Evolutionary conservation across 2,888 invertebrate species (phyloP).

Genomic region (Ctena decussata): DNA sequence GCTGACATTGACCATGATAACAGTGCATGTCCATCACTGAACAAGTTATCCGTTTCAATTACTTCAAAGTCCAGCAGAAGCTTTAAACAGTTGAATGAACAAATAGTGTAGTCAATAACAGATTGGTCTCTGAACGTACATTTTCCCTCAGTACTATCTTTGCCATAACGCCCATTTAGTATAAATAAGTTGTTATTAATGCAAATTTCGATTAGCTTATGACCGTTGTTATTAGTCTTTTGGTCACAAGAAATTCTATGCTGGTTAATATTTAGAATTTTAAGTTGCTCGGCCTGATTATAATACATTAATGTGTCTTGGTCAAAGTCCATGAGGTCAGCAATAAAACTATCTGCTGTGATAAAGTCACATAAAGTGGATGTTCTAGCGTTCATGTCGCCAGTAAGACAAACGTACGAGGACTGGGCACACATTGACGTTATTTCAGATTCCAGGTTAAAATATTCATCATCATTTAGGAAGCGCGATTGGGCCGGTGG

Average conservation of each 20-base stretch:
- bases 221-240: neutral
- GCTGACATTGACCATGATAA: neutral
- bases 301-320: neutral
- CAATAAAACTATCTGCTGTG: neutral
- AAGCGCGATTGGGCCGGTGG: neutral
- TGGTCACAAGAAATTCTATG: neutral
- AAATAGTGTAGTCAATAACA: neutral
- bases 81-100: neutral
- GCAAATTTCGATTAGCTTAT: neutral
- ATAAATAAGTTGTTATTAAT: neutral
- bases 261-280: neutral
- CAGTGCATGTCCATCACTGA: neutral
- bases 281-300: neutral
- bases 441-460: neutral
- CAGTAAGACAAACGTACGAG: neutral
- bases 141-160: neutral
- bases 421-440: neutral
- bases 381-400: neutral
- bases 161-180: neutral
- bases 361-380: neutral
- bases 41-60: neutral
- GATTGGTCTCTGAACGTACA: neutral
- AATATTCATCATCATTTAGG: slow-evolving; percentile 1
- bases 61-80: neutral
- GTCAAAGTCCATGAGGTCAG: neutral